These are phyloP conservation scores for Blera fallax DNA, from an alignment of 2,888 invertebrate species.

Conservation along the genomic window DNA sequence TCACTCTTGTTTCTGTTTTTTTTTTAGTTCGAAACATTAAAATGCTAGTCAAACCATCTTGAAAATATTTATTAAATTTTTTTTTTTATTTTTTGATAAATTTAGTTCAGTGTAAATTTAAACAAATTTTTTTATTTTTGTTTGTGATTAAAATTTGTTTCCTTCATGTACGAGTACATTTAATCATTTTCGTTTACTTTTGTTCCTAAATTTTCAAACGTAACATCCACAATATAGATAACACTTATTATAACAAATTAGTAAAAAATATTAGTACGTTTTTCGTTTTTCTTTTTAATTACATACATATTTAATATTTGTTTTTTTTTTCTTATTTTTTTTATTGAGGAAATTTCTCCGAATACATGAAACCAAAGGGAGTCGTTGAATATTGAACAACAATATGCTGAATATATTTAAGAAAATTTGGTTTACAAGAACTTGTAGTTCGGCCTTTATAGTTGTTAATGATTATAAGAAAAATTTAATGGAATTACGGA, in stretches of 20 bases:
- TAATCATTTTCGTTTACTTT: neutral
- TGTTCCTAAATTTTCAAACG: conserved; percentile 48
- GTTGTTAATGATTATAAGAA: neutral
- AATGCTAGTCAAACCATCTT: conserved; percentile 7
- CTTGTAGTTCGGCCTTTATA: neutral
- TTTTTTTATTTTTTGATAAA: conserved; percentile 15
- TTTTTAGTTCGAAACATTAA: neutral
- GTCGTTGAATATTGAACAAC: conserved; percentile 64
- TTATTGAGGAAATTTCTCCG: conserved; percentile 65
- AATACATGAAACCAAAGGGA: conserved; percentile 67
- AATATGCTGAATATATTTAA: conserved; percentile 59
- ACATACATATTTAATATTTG: neutral
- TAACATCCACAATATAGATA: conserved; percentile 66
- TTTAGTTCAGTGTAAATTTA: conserved; percentile 67
- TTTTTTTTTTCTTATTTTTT: conserved; percentile 4
- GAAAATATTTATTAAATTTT: conserved; percentile 56
- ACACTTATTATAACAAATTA: conserved; percentile 70
- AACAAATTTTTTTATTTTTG: conserved; percentile 44
- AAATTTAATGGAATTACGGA: neutral
- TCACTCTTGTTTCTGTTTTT: too few relatives aligned
- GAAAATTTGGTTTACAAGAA: neutral
- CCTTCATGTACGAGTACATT: conserved; percentile 34
- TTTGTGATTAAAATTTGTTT: conserved; percentile 53
- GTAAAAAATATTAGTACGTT: conserved; percentile 67
- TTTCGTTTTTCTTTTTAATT: conserved; percentile 1